These are phyloP conservation scores for Coccyzus lansbergi DNA, from an alignment of 2,797 vertebrate species.

Conservation along the genomic window DNA sequence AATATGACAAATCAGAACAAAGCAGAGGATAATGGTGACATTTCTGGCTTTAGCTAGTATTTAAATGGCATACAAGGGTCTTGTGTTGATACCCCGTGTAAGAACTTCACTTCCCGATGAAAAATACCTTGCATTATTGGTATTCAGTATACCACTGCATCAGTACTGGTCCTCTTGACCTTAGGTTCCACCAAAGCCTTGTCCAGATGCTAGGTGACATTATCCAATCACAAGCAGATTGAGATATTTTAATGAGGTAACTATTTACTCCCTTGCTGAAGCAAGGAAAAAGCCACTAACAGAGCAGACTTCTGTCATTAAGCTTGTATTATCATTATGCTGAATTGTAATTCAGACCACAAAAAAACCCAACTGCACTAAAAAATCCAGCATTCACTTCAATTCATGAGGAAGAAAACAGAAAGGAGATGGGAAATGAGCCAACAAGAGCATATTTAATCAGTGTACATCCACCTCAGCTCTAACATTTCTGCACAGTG, in stretches of 20 bases:
- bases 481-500: neutral
- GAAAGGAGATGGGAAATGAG: slow-evolving; percentile 20
- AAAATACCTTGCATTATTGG: neutral
- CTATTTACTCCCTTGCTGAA: neutral
- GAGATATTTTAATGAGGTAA: slow-evolving; percentile 12
- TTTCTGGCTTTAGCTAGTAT: neutral
- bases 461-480: neutral
- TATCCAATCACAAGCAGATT: neutral
- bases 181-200: neutral
- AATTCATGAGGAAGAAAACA: slow-evolving; percentile 17
- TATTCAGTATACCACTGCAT: neutral
- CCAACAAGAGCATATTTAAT: neutral
- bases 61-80: neutral
- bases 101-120: neutral
- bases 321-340: neutral
- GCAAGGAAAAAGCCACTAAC: neutral
- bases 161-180: neutral
- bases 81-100: neutral
- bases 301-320: neutral
- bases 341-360: neutral
- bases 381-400: slow-evolving; percentile 14
- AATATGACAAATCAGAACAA: neutral
- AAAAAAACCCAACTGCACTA: neutral
- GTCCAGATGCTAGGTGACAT: slow-evolving; percentile 22
- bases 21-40: neutral